Evolutionary conservation across 2,113 vertebrate species (phyloP).

Genomic region (Brachypodius melanocephalos): DNA sequence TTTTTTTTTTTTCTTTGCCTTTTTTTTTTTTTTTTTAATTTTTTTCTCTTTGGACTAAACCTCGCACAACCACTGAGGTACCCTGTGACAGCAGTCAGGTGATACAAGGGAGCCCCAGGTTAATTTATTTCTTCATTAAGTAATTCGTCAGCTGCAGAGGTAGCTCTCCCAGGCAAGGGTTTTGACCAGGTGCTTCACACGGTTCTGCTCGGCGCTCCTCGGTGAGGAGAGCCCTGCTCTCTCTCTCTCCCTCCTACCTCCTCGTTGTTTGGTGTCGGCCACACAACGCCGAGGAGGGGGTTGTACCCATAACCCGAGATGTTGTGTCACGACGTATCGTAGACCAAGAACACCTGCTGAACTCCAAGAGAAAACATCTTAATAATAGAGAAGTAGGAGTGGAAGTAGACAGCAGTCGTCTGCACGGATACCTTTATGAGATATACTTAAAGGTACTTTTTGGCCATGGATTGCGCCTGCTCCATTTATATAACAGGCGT

Average conservation of each 20-base stretch:
- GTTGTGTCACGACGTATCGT: accelerated
- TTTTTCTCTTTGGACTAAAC: not conserved
- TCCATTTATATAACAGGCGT: not conserved
- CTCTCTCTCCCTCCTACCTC: not conserved
- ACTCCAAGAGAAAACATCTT: not conserved
- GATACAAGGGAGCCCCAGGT: not conserved
- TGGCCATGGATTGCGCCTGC: not conserved
- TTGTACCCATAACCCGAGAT: not conserved
- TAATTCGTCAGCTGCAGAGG: not conserved
- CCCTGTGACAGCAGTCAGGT: not conserved
- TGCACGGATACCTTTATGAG: not conserved
- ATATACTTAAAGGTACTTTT: not conserved
- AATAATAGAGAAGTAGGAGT: not conserved
- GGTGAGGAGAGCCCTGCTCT: not conserved
- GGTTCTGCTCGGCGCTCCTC: not conserved
- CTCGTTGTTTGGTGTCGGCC: not conserved
- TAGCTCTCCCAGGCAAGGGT: not conserved
- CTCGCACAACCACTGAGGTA: not conserved
- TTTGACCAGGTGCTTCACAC: not conserved
- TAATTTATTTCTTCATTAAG: not conserved
- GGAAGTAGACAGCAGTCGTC: not conserved
- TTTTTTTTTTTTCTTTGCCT: no score
- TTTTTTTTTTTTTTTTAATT: no score
- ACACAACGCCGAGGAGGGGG: accelerated
- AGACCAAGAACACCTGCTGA: not conserved